Base-by-base conservation (phyloP, 2,797 vertebrate species). In the Galago senegalensis region DNA sequence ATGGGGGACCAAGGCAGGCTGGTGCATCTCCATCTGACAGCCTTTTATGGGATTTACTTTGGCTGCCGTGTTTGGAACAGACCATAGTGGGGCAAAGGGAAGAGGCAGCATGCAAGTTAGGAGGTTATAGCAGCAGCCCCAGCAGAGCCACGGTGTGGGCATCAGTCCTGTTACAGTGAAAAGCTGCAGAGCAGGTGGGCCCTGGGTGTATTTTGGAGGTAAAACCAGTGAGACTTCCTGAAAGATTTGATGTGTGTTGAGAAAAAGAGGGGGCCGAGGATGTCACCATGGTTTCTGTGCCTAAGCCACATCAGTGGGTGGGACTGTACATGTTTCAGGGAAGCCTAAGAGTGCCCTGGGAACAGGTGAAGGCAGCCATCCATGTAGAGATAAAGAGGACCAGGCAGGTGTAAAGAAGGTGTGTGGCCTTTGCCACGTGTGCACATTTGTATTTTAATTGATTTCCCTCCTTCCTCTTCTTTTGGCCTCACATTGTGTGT, bases 351-450 rank as follows among this genome's bases (percentile, higher is more conserved):
- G 12, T 25, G 31, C 56, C 31, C 5, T 18, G 20, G 17, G 14
- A 17, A 60, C 13, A 31, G 21, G n/a, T 7, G 27, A 77, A 76
- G 29, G 21, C 3, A 34, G 34, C 21, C 6, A 3, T 13, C 18
- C 31, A 79, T 1, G 8, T 17, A 27, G 63, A 72, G 7, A 5
- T 0, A 31, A 31, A n/a, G 8, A 49, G 0, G 8, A 18, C 18
- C 79, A 46, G 43, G 18, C 23, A 7, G 16, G 1, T 29, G 27
- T 2, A 58, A 60, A 61, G 12, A 37, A 81, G 43, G 12, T 20
- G 5, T 10, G 18, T 40, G 70, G 31, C 43, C 5, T 11, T 16
- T 43, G 49, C 31, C n/a, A 85, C 46, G 34, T 53, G 58, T n/a
- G 43, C 27, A 34, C 43, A 76, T 87, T 34, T 60, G 69, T 27